Evolutionary conservation across 2,888 invertebrate genomes (phyloP).

Genomic region (Campoplex nolae): DNA sequence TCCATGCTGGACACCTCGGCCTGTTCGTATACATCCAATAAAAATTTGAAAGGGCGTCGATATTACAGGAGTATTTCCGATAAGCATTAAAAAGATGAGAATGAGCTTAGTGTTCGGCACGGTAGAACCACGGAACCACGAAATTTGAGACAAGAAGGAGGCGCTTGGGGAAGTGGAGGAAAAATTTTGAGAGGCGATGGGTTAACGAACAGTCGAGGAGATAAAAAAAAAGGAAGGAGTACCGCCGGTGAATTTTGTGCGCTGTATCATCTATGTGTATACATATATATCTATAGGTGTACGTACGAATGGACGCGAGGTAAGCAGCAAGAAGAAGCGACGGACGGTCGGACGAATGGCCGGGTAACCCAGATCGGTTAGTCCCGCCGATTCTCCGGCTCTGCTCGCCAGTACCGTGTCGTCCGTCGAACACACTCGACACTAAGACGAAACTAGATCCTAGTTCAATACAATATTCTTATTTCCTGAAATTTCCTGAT

Average conservation of each 20-base stretch:
- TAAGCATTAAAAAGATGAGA: conserved; percentile 20
- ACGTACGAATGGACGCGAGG: conserved; percentile 60
- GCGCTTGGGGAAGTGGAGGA: conserved; percentile 43
- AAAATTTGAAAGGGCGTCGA: conserved; percentile 10
- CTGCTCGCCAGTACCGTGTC: conserved; percentile 81
- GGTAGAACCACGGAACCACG: conserved; percentile 21
- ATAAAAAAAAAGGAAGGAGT: conserved; percentile 54
- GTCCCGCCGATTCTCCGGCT: conserved; percentile 80
- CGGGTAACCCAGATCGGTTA: conserved; percentile 84
- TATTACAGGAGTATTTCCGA: background rate
- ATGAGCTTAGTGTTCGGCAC: conserved; percentile 3
- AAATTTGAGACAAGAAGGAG: conserved; percentile 30
- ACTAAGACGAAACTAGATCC: conserved; percentile 66
- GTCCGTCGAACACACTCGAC: conserved; percentile 80
- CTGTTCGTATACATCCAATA: background rate
- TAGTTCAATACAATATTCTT: conserved; percentile 28
- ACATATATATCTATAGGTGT: conserved; percentile 21
- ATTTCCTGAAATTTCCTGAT: background rate
- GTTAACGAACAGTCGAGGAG: conserved; percentile 40
- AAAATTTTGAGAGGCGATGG: conserved; percentile 53
- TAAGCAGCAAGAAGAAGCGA: conserved; percentile 67
- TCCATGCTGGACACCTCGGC: background rate
- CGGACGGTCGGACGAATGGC: conserved; percentile 82
- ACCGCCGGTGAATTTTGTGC: conserved; percentile 52
- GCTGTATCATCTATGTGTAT: conserved; percentile 37